Evolutionary conservation across 2,888 invertebrate species (phyloP), one percentile per base, ranked within the genome.

Genomic region (Microplitis deprimator): DNA sequence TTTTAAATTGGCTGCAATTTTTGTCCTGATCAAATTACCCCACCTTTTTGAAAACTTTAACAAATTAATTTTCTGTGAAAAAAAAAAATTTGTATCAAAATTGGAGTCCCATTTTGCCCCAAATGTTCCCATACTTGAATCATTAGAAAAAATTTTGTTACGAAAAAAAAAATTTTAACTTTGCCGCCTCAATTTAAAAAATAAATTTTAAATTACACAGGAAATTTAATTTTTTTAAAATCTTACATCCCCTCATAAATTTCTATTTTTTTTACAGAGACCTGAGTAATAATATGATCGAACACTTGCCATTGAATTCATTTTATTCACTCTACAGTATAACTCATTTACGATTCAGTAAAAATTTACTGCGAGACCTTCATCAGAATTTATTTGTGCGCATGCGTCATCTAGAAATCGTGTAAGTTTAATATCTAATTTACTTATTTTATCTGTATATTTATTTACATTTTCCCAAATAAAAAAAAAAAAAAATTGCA

Each of bases 261-360:
- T 70, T 5, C 62, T 76, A 72, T 75, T 17, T 76, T 76, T 41
- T 20, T 85, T 85, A 1, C 83, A 89, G 89, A 77, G 89, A 89
- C 76, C 77, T 87, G 62, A 85, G 87, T 79, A 84, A 86, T 77
- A 89, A 89, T 77, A 81, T 85, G 73, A 84, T 89, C 73, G 89
- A 89, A 68, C 87, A 89, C 77, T 83, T 89, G 17, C 87, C 89
- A 0, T 72, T 88, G 40, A 88, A 86, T 78, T 77, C 88, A n/a
- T 87, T 89, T 50, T 86, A 85, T 77, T 85, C 87, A 13, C 74
- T 89, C 78, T 86, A 86, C 71, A 84, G 85, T 67, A 83, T 85
- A 5, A 86, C 87, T 4, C 87, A 87, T 76, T 68, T 89, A 29
- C 82, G 87, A 73, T 73, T 89, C 16, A 87, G 88, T 76, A 87